Evolutionary conservation across 1,140 invertebrate genomes (phyloP).

Genomic region (Drosophila subpulchrella): DNA sequence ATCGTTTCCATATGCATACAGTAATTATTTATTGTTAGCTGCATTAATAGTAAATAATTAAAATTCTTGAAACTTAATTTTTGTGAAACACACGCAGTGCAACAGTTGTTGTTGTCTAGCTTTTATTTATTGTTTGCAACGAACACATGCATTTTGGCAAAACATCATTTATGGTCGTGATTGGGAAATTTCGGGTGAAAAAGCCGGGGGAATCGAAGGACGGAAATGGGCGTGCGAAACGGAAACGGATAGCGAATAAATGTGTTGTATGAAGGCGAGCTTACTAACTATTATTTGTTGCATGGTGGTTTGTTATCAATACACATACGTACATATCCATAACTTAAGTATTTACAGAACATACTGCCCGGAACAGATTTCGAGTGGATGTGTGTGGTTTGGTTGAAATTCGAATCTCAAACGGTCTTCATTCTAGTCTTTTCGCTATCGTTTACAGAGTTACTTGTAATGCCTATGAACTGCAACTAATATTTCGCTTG

Average conservation of each 20-base stretch:
- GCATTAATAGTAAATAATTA: slow-evolving; percentile 68
- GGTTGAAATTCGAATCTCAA: slow-evolving; percentile 43
- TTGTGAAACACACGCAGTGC: slow-evolving; percentile 62
- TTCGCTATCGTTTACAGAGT: slow-evolving; percentile 19
- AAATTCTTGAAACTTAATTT: slow-evolving; percentile 73
- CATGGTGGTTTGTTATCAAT: slow-evolving; percentile 58
- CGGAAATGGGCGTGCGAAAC: slow-evolving; percentile 54
- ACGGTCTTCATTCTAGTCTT: slow-evolving; percentile 29
- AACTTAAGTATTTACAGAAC: slow-evolving; percentile 78
- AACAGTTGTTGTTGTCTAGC: slow-evolving; percentile 41
- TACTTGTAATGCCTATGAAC: slow-evolving; percentile 32
- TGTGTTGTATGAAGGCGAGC: slow-evolving; percentile 54
- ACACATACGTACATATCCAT: slow-evolving; percentile 40
- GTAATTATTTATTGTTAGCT: slow-evolving; percentile 57
- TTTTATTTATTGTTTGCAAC: slow-evolving; percentile 64
- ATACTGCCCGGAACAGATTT: slow-evolving; percentile 45
- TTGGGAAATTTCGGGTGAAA: slow-evolving; percentile 1
- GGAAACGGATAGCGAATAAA: slow-evolving; percentile 21
- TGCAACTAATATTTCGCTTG: slow-evolving; percentile 47
- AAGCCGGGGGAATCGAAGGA: slow-evolving; percentile 27
- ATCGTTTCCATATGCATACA: slow-evolving; percentile 67
- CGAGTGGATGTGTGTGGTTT: slow-evolving; percentile 12
- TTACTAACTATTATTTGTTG: slow-evolving; percentile 76
- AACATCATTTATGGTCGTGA: slow-evolving; percentile 44
- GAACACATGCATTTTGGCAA: slow-evolving; percentile 80